phyloP scores from a whole-genome alignment of 2,888 invertebrate species.

The Andrena marginata region DNA sequence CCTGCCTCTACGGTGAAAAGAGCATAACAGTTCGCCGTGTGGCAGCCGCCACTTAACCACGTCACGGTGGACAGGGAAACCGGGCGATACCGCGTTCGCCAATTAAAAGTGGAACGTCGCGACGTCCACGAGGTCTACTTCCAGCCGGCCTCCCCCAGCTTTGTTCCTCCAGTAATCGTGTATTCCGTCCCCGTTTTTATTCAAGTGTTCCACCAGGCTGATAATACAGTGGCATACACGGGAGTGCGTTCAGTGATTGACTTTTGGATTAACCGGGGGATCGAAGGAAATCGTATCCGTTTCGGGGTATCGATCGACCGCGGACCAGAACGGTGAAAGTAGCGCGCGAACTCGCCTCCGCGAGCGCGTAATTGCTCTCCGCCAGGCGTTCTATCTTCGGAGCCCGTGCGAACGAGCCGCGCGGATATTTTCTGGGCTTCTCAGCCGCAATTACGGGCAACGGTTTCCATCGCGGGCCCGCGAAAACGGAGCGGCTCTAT shows the following conservation, averaged over 20 bases:
- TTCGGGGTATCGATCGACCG: constrained; percentile 35
- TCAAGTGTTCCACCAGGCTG: too few species aligned
- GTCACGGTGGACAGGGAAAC: constrained; percentile 45
- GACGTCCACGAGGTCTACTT: background rate
- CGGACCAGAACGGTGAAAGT: constrained; percentile 52
- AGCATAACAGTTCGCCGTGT: constrained; percentile 69
- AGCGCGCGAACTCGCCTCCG: constrained; percentile 30
- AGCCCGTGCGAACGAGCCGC: constrained; percentile 12
- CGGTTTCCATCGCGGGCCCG: constrained; percentile 6
- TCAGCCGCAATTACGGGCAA: background rate
- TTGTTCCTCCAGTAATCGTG: background rate
- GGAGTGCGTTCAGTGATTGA: background rate
- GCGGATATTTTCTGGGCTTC: background rate
- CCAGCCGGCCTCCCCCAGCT: background rate
- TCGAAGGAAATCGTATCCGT: constrained; percentile 18
- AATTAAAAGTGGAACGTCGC: constrained; percentile 45
- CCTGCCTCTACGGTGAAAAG: constrained; percentile 67
- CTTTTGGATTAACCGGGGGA: too few species aligned
- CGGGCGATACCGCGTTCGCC: constrained; percentile 46
- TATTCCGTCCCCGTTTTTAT: too few species aligned
- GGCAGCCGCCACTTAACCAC: constrained; percentile 67
- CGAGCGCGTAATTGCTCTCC: constrained; percentile 47
- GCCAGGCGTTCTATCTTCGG: constrained; percentile 46
- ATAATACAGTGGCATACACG: too few species aligned
- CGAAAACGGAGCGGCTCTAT: background rate